phyloP scores from a whole-genome alignment of 2,888 invertebrate genomes.

The Allolobophora icterica region DNA sequence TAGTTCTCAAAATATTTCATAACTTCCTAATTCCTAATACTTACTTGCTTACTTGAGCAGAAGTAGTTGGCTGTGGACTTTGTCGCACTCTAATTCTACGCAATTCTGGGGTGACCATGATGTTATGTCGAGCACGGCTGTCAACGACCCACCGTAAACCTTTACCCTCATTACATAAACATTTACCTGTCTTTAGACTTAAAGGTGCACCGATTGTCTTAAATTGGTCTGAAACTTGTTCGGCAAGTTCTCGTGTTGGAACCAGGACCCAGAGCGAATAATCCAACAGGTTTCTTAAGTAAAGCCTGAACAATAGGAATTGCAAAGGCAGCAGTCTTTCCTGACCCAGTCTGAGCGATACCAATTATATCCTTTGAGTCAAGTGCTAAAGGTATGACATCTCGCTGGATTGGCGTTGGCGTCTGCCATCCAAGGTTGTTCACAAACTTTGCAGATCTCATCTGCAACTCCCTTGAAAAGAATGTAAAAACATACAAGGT shows the following conservation, averaged over 20 bases:
- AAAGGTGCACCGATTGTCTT: slow-evolving; percentile 88
- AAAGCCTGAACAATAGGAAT: slow-evolving; percentile 86
- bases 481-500: background rate
- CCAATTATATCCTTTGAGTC: slow-evolving; percentile 82
- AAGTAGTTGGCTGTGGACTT: no score
- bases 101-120: no score
- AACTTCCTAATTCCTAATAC: no score
- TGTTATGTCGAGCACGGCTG: no score
- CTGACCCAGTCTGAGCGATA: slow-evolving; percentile 86
- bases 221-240: slow-evolving; percentile 97
- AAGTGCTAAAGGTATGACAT: slow-evolving; percentile 82
- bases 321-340: slow-evolving; percentile 97
- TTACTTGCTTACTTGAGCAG: no score
- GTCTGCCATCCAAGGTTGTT: slow-evolving; percentile 89
- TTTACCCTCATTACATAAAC: no score
- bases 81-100: no score
- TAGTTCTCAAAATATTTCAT: no score
- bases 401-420: slow-evolving; percentile 93
- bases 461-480: slow-evolving; percentile 79
- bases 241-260: slow-evolving; percentile 95
- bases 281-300: slow-evolving; percentile 76
- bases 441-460: slow-evolving; percentile 87
- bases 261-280: slow-evolving; percentile 77
- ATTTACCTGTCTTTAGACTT: slow-evolving; percentile 82
- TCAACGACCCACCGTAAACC: no score